phyloP scores from a whole-genome alignment of 2,888 invertebrate genomes.

The Caenorhabditis wallacei region DNA sequence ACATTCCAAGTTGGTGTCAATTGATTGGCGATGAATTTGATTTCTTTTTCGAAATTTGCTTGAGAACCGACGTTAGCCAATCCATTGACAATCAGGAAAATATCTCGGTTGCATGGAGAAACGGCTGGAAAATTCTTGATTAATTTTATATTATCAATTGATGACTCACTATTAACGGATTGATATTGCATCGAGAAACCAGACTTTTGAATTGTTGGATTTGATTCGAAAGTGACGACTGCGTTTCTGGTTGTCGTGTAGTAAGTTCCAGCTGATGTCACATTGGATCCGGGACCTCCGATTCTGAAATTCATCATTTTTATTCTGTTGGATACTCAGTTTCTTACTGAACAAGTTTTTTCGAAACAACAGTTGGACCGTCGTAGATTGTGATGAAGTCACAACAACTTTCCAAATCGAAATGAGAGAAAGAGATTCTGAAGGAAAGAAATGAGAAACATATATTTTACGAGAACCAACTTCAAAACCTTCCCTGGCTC shows the following conservation, averaged over 20 bases:
- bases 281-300: conserved; percentile 72
- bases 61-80: conserved; percentile 69
- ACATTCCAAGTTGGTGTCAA: conserved; percentile 73
- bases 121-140: conserved; percentile 59
- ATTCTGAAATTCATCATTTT: conserved; percentile 55
- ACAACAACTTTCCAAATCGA: conserved; percentile 70
- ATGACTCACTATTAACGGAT: conserved; percentile 62
- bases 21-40: conserved; percentile 71
- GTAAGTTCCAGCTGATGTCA: conserved; percentile 62
- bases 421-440: conserved; percentile 69
- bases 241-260: conserved; percentile 71
- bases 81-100: conserved; percentile 72
- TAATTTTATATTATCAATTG: neutral
- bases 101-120: conserved; percentile 74
- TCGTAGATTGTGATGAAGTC: conserved; percentile 74
- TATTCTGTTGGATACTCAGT: neutral
- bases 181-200: conserved; percentile 73
- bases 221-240: conserved; percentile 70
- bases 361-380: conserved; percentile 57
- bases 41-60: conserved; percentile 70
- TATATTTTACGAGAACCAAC: conserved; percentile 42
- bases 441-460: neutral
- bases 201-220: conserved; percentile 63
- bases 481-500: conserved; percentile 68
- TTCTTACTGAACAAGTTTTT: conserved; percentile 67